Evolutionary conservation across 2,113 vertebrate genomes (phyloP).

Genomic region (Pelodiscus sinensis): DNA sequence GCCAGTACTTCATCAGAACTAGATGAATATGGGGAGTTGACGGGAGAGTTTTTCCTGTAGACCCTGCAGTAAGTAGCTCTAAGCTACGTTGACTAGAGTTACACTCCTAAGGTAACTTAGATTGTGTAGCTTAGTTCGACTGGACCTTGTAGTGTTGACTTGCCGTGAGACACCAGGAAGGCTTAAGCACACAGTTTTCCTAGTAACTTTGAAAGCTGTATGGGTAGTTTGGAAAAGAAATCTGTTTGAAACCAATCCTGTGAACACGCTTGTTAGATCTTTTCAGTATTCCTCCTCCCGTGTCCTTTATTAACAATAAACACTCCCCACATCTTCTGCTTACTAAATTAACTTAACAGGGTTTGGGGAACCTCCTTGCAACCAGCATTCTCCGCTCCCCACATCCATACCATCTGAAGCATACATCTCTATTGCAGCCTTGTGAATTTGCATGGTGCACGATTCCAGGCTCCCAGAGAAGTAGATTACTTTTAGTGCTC

Average conservation of each 20-base stretch:
- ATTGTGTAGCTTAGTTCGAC: too few relatives aligned
- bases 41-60: too few relatives aligned
- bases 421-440: fast-evolving
- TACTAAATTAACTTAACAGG: not conserved
- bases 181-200: not conserved
- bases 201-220: not conserved
- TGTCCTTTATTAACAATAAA: too few relatives aligned
- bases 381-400: fast-evolving
- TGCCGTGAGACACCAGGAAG: not conserved
- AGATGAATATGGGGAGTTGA: too few relatives aligned
- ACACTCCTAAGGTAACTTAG: too few relatives aligned
- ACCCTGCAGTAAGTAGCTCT: too few relatives aligned
- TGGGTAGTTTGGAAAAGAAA: not conserved
- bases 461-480: not conserved
- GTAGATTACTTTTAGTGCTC: not conserved
- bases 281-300: not conserved
- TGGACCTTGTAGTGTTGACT: too few relatives aligned
- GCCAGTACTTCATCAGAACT: too few relatives aligned
- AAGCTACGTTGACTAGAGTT: too few relatives aligned
- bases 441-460: fast-evolving
- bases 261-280: too few relatives aligned
- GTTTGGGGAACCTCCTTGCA: not conserved
- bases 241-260: too few relatives aligned
- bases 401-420: not conserved
- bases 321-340: not conserved